Base-by-base conservation (phyloP, 2,797 vertebrate species). In the Antrozous pallidus region DNA sequence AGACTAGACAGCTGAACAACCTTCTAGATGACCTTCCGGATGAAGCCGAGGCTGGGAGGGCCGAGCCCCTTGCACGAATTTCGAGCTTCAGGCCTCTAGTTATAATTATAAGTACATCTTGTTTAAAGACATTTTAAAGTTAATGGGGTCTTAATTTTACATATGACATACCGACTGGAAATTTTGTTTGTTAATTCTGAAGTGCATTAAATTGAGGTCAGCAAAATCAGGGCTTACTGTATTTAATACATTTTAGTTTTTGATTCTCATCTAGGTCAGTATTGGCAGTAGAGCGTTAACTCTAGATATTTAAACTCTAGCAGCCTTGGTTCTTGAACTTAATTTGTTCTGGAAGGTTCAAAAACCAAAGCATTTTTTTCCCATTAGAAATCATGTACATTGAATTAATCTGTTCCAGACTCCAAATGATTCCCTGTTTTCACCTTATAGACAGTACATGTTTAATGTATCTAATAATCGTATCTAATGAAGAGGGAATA, bases 191-290 rank as follows among this genome's bases (percentile, higher is more conserved):
- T 65, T 67, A 36, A 67, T 20, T 36, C 63, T 18, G n/a, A 67
- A 67, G n/a, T 67, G 7, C n/a, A 36, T 67, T 67, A 67, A 67
- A 67, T 20, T 33, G n/a, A 67, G n/a, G 63, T 36, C 17, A 18
- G 63, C n/a, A 67, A 67, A 67, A 67, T 67, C n/a, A 20, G n/a
- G 63, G 63, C 18, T 67, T 36, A 33, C 63, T 65, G 63, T 65
- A 22, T 83, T 91, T 33, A n/a, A 49, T 94, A n/a, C 16, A 28
- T 70, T 91, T 94, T 90, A 22, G 12, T 67, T 96, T 88, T 94
- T 83, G n/a, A 49, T 74, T 88, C 77, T 96, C 54, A 61, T 87
- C 14, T 91, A 83, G 40, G 54, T 85, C 58, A 67, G 47, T 93
- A 40, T 69, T 83, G 86, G 61, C 45, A 61, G 26, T 58, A 84